phyloP scores from a whole-genome alignment of 1,140 invertebrate species.

The Venturia canescens region DNA sequence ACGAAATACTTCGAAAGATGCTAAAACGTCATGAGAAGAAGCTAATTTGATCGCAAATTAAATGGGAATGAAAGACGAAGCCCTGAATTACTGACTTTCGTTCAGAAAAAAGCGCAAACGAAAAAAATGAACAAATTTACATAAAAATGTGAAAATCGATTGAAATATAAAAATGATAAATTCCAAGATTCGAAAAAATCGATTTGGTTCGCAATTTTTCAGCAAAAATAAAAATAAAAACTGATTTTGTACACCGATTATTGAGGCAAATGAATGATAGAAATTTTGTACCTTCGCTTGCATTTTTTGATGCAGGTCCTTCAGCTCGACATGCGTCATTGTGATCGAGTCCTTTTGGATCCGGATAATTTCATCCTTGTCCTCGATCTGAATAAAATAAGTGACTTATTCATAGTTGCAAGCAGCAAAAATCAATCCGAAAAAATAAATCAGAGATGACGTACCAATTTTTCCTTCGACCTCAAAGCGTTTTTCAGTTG shows the following conservation, averaged over 20 bases:
- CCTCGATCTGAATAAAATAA: conserved; percentile 64
- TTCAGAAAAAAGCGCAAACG: too few species aligned
- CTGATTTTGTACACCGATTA: too few species aligned
- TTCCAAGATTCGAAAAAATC: too few species aligned
- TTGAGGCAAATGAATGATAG: conserved; percentile 12
- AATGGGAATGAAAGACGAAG: too few species aligned
- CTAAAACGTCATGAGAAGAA: neutral
- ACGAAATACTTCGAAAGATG: neutral
- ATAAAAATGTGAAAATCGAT: neutral
- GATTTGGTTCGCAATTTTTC: too few species aligned
- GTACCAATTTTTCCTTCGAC: conserved; percentile 72
- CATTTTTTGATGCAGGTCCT: conserved; percentile 68
- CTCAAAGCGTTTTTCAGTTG: conserved; percentile 64
- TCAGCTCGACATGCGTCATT: conserved; percentile 69
- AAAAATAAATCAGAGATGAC: conserved; percentile 17
- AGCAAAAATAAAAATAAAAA: too few species aligned
- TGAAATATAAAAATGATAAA: too few species aligned
- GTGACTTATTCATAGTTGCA: conserved; percentile 23
- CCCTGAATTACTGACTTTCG: too few species aligned
- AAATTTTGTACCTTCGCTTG: conserved; percentile 68
- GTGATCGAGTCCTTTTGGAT: conserved; percentile 71
- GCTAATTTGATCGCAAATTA: too few species aligned
- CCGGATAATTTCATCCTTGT: conserved; percentile 71
- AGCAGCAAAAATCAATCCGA: neutral
- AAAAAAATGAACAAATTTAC: too few species aligned